Conservation (phyloP, 2,888 invertebrate genomes). For the Nemoura dubitans region DNA sequence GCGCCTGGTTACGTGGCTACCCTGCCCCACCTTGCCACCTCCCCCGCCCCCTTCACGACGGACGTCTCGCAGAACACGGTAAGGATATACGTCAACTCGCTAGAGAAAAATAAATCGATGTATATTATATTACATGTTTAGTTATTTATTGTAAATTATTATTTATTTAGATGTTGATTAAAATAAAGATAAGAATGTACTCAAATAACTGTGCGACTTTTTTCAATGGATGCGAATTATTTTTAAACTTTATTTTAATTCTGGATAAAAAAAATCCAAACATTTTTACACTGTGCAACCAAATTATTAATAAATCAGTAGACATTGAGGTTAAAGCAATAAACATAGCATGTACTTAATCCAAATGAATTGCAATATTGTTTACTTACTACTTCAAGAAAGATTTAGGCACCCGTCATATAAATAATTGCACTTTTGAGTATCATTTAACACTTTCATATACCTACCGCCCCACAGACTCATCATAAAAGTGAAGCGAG, state of each 20-base stretch:
- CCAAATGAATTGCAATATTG: too few relatives aligned
- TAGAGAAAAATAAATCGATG: not conserved
- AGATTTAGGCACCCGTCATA: too few relatives aligned
- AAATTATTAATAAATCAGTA: not conserved
- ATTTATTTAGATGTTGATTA: not conserved
- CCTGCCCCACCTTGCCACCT: constrained; percentile 64
- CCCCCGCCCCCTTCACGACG: not conserved
- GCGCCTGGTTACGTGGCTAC: constrained; percentile 71
- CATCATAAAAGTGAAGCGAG: too few relatives aligned
- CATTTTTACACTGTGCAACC: constrained; percentile 25
- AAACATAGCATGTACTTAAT: too few relatives aligned
- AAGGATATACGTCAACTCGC: constrained; percentile 9
- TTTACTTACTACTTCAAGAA: too few relatives aligned
- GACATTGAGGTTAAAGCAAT: too few relatives aligned
- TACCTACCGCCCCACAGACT: too few relatives aligned
- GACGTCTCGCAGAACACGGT: not conserved
- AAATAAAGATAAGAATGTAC: not conserved
- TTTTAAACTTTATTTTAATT: not conserved
- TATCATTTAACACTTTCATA: too few relatives aligned
- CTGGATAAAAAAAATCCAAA: constrained; percentile 8
- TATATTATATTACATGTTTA: not conserved
- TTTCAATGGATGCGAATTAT: not conserved
- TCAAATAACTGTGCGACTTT: not conserved
- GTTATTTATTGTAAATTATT: not conserved
- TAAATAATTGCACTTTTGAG: too few relatives aligned